A percentile compares a stretch with the other conserved stretches of the same genome.
Conservation (phyloP, 2,113 vertebrate species). For the Neolamprologus ventralis region DNA sequence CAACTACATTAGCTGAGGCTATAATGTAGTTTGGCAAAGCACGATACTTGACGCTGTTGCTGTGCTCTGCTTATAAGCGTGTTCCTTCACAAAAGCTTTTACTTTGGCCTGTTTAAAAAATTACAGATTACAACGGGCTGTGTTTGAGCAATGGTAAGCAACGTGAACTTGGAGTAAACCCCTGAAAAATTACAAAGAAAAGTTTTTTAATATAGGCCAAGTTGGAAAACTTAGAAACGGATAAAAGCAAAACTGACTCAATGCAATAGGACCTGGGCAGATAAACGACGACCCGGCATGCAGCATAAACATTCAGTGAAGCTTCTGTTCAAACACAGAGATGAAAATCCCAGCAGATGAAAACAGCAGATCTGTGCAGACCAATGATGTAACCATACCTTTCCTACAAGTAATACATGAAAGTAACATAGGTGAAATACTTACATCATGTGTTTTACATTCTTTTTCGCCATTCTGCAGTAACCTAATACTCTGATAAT, state of each 20-base stretch:
- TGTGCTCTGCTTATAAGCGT: neutral
- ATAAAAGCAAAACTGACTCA: neutral
- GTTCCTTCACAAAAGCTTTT: neutral
- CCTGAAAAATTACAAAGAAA: neutral
- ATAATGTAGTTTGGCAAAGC: conserved; percentile 16
- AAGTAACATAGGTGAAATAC: neutral
- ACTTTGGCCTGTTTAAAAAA: neutral
- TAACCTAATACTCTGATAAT: neutral
- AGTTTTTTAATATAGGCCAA: neutral
- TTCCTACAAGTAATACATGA: neutral
- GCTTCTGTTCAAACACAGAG: neutral
- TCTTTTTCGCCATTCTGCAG: neutral
- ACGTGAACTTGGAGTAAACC: neutral
- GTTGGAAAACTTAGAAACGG: neutral
- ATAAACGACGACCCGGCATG: neutral
- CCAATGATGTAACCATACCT: neutral
- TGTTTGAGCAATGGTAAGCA: too few species aligned
- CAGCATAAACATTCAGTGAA: neutral
- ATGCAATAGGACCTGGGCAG: neutral
- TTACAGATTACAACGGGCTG: neutral
- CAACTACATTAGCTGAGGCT: conserved; percentile 1
- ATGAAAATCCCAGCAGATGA: neutral
- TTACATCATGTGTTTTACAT: neutral
- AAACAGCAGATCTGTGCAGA: neutral
- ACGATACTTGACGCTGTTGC: neutral